Conservation (phyloP, 1,140 invertebrate genomes). For the Saccostrea cuccullata region DNA sequence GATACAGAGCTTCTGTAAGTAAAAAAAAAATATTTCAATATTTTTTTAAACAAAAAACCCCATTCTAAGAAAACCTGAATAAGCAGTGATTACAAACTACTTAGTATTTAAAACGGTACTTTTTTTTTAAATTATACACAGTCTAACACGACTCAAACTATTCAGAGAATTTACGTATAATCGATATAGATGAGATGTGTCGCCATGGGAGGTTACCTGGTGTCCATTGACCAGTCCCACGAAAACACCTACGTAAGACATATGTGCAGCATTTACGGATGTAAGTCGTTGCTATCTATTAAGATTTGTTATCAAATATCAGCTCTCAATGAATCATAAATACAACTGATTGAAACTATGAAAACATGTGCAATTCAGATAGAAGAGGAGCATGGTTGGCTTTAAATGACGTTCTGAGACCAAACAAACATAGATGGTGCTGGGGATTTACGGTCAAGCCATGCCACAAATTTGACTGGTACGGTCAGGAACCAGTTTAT, state of each 20-base stretch:
- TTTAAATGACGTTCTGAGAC: conserved; percentile 18
- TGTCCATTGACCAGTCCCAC: neutral
- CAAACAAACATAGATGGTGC: neutral
- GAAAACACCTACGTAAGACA: conserved; percentile 4
- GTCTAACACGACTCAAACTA: too few species aligned
- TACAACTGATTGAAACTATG: neutral
- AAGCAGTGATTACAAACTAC: too few species aligned
- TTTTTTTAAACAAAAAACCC: neutral
- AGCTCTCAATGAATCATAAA: neutral
- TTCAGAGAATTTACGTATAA: too few species aligned
- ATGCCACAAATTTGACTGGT: conserved; percentile 28
- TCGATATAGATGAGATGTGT: conserved; percentile 4
- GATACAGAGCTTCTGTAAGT: conserved; percentile 47
- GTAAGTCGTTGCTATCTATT: neutral
- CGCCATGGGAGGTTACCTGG: conserved; percentile 18
- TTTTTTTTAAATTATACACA: neutral
- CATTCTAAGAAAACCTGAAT: too few species aligned
- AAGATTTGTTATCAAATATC: neutral
- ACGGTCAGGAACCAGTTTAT: neutral
- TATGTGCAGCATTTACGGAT: neutral
- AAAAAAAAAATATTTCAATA: neutral
- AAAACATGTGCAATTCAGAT: neutral
- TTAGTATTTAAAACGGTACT: neutral
- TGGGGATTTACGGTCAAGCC: conserved; percentile 5
- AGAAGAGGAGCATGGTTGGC: neutral